Evolutionary conservation across 2,113 vertebrate genomes (phyloP).

Genomic region (Callipepla squamata): DNA sequence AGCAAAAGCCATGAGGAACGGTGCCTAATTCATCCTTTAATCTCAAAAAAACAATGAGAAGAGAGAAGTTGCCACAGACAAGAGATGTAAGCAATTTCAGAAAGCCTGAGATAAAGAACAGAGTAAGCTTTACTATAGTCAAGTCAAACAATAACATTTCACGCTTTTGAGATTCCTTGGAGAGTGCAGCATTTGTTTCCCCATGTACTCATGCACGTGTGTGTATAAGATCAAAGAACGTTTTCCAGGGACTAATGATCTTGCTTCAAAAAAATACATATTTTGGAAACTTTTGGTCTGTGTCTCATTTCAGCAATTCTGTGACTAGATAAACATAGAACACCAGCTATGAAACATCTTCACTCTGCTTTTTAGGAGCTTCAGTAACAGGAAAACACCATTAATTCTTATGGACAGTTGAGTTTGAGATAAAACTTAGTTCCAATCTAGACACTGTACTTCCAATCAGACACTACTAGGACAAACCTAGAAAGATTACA

Average conservation of each 20-base stretch:
- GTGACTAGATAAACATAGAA: neutral
- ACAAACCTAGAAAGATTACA: neutral
- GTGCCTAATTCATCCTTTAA: neutral
- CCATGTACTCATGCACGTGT: rapidly evolving
- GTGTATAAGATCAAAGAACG: neutral
- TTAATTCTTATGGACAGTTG: neutral
- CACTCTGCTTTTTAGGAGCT: neutral
- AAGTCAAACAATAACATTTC: neutral
- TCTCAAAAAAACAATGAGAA: neutral
- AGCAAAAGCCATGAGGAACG: neutral
- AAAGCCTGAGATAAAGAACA: neutral
- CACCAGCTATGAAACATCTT: neutral
- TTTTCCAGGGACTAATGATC: neutral
- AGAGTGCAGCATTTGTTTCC: neutral
- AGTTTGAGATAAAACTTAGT: neutral
- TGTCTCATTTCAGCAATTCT: neutral
- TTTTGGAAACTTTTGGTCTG: neutral
- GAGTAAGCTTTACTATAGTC: neutral
- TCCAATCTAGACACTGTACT: neutral
- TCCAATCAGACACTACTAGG: neutral
- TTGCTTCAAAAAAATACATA: neutral
- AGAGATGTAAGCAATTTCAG: neutral
- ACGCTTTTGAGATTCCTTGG: neutral
- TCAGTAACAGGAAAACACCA: neutral
- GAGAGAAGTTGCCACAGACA: neutral